Evolutionary conservation across 2,888 invertebrate genomes (phyloP).

Genomic region (Autographa pulchrina): DNA sequence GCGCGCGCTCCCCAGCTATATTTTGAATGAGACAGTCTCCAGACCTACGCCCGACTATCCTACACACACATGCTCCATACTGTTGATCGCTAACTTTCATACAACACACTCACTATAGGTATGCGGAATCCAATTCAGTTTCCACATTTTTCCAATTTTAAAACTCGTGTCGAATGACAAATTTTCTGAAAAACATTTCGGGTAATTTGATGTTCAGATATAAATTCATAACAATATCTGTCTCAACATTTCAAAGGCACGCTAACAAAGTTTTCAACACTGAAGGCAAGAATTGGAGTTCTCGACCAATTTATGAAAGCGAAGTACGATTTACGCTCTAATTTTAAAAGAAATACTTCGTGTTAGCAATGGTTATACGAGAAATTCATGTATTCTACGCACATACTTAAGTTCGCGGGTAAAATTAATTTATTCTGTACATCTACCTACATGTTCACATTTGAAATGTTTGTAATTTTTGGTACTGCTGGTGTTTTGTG

Average conservation of each 20-base stretch:
- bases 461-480: slow-evolving; percentile 46
- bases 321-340: slow-evolving; percentile 50
- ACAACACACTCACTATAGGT: slow-evolving; percentile 36
- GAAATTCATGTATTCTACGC: slow-evolving; percentile 50
- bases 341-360: slow-evolving; percentile 57
- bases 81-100: slow-evolving; percentile 55
- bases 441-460: slow-evolving; percentile 41
- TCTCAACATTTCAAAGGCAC: slow-evolving; percentile 55
- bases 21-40: slow-evolving; percentile 82
- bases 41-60: slow-evolving; percentile 76
- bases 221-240: slow-evolving; percentile 61
- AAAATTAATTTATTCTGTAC: slow-evolving; percentile 56
- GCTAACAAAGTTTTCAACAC: slow-evolving; percentile 60
- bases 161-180: slow-evolving; percentile 47
- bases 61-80: slow-evolving; percentile 68
- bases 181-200: slow-evolving; percentile 38
- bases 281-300: slow-evolving; percentile 48
- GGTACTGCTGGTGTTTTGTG: slow-evolving; percentile 26
- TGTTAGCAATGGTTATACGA: slow-evolving; percentile 48
- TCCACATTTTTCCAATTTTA: slow-evolving; percentile 52
- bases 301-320: slow-evolving; percentile 58
- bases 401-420: slow-evolving; percentile 45
- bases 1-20: slow-evolving; percentile 76
- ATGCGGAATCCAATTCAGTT: slow-evolving; percentile 38
- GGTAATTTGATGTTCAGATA: slow-evolving; percentile 48